Base-by-base conservation (phyloP, 1,140 invertebrate species). In the Diorhabda elongata region DNA sequence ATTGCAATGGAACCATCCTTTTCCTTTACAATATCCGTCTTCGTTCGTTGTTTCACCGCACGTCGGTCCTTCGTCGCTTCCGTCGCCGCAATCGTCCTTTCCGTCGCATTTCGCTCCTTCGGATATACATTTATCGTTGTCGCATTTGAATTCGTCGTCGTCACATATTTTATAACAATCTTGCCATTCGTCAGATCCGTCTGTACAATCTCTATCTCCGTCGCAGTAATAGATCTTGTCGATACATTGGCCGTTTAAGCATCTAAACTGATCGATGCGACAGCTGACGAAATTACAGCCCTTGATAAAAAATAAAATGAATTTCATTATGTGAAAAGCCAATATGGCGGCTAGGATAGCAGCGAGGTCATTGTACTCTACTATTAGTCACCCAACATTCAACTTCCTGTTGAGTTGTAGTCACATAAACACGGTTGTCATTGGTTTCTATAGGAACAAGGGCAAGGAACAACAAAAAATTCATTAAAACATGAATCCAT, bases 171-270 rank as follows among this genome's bases (percentile, higher is more conserved):
- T 87, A 70, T 90, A 89, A 75, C 93, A 94, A 69, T 87, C 86
- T 7, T 85, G 84, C 9, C 91, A 90, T 82, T 95, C 92, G 80
- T 95, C 93, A n/a, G 88, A 89, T 0, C 87, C 87, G 79, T 94
- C 92, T 4, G 64, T 69, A 78, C 94, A 96, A 79, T 96, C 92
- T 44, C 88, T 83, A 73, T 91, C 88, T 2, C 91, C 91, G 80
- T 96, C 93, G 80, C 95, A 97, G 67, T 74, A 80, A 64, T 73
- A 80, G n/a, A 74, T 64, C 47, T 73, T 75, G 42, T 74, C 73
- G 42, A 77, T 74, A 26, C 74, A 79, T 68, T 72, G 72, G 5
- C 70, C 70, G 66, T 67, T 74, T 59, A 56, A 73, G 76, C 86
- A 87, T 44, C 76, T 75, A 76, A 85, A 86, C 75, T 85, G 81